Base-by-base conservation (phyloP, 2,888 invertebrate genomes). In the Tenthredo mesomela region DNA sequence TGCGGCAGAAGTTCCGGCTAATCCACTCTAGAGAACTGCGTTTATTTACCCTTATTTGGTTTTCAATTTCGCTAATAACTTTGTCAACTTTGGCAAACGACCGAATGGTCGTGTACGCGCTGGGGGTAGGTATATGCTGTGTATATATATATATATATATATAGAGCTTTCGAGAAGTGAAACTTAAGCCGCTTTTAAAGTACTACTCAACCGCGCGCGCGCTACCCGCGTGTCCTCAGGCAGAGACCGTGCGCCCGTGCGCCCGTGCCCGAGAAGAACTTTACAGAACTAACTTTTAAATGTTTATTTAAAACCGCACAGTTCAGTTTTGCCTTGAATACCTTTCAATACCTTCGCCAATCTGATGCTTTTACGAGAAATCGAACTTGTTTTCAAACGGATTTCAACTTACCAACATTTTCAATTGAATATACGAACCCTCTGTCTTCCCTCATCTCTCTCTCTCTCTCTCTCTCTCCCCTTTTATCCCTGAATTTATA, bases 331-430 rank as follows among this genome's bases (percentile, higher is more conserved):
- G 85, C 84, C 84, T 83, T 87, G 89, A 89, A 89, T 88, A 89
- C 88, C 88, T 89, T 90, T 88, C 87, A 87, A 90, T 89, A 89
- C 87, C 86, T 87, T 86, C 65, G 65, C 82, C 58, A 40, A 50
- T 25, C 58, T 21, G 40, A 40, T 61, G 37, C 58, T 37, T 80
- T 40, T 61, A 21, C 61, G n/a, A n/a, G 40, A 25, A 50, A 77
- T 50, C 77, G 54, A 77, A 77, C 54, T 77, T 77, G 77, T 54
- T 77, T 29, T 54, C 77, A 54, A 77, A 77, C 29, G 50, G 54
- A 77, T 77, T 50, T 33, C 77, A 77, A 54, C 21, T 43, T 47
- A 21, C 21, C n/a, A 25, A 25, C 73, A 73, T 54, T 54, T n/a
- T 12, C 47, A 29, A 77, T 54, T 15, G 33, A 29, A 77, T 18